phyloP scores from a whole-genome alignment of 2,888 invertebrate genomes.

The Lasius platythorax region DNA sequence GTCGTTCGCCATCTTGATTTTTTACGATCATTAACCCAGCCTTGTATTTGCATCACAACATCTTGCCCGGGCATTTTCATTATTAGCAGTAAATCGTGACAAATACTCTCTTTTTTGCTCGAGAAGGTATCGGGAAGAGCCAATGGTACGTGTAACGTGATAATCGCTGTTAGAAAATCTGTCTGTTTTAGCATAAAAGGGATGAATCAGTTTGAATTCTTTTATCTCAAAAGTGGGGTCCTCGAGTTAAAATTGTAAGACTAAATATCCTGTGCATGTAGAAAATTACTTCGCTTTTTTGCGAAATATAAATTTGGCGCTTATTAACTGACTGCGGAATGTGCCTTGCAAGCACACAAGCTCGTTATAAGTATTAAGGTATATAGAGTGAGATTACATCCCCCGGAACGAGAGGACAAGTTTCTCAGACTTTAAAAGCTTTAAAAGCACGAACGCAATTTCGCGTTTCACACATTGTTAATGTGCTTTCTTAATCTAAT shows the following conservation, averaged over 20 bases:
- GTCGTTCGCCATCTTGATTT: constrained; percentile 4
- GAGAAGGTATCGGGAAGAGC: background rate
- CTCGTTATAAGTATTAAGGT: background rate
- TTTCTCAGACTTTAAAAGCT: constrained; percentile 1
- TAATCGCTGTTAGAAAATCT: background rate
- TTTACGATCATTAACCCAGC: constrained; percentile 33
- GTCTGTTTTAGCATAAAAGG: background rate
- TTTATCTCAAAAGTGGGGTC: background rate
- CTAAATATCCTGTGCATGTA: background rate
- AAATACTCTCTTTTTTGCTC: background rate
- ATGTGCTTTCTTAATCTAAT: background rate
- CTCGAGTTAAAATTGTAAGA: background rate
- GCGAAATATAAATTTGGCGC: background rate
- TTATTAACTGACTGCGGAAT: background rate
- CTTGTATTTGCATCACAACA: constrained; percentile 31
- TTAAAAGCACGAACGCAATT: background rate
- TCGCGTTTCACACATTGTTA: constrained; percentile 4
- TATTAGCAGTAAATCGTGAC: constrained; percentile 11
- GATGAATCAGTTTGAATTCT: background rate
- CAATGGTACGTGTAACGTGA: background rate
- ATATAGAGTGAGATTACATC: background rate
- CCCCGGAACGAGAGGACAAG: background rate
- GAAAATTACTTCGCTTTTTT: background rate
- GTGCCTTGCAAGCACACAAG: background rate
- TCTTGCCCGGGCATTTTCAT: background rate